A percentile compares a stretch with the other conserved stretches of the same genome.
Conservation (phyloP, 2,797 vertebrate species). For the Ciconia nigra region DNA sequence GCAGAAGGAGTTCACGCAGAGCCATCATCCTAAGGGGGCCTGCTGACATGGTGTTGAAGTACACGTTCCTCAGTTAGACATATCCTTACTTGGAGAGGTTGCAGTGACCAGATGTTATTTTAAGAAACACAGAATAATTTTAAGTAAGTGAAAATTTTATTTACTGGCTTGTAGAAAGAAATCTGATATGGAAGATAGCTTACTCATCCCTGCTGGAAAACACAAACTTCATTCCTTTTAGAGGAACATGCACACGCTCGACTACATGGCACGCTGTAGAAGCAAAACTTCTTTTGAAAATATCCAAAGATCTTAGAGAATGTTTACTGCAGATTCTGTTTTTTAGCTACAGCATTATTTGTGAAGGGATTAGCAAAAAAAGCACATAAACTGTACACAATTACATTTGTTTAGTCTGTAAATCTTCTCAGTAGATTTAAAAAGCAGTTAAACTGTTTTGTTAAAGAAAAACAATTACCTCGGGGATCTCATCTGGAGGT, state of each 20-base stretch:
- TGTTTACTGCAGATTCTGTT: constrained; percentile 6
- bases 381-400: not conserved
- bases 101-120: not conserved
- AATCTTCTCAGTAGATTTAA: constrained; percentile 27
- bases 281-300: not conserved
- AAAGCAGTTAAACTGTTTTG: constrained; percentile 36
- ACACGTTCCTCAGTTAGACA: not conserved
- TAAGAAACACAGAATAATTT: not conserved
- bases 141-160: not conserved
- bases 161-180: not conserved
- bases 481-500: not conserved
- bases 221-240: not conserved
- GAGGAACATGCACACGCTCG: not conserved
- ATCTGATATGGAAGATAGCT: not conserved
- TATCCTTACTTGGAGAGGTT: constrained; percentile 16
- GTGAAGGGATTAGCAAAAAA: constrained; percentile 21
- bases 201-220: not conserved
- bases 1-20: not conserved
- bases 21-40: not conserved
- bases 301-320: not conserved
- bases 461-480: constrained; percentile 28
- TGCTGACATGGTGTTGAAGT: not conserved
- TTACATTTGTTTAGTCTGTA: constrained; percentile 44
- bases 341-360: constrained; percentile 18
- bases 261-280: not conserved